Conservation (phyloP, 1,140 invertebrate genomes). For the Zelostemma sp. region DNA sequence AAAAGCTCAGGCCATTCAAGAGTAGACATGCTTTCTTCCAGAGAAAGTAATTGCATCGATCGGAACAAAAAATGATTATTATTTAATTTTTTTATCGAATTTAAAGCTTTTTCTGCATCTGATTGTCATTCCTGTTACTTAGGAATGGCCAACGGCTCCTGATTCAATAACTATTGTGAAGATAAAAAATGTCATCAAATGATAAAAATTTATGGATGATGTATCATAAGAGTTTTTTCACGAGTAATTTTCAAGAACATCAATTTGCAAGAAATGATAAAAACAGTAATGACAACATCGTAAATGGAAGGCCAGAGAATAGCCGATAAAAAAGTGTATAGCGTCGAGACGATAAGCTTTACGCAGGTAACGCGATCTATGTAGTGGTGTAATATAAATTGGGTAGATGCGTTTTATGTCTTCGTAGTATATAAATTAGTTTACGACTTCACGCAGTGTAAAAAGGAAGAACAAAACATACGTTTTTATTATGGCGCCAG, state of each 20-base stretch:
- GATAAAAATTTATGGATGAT: neutral
- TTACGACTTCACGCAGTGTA: conserved; percentile 34
- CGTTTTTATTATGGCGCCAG: conserved; percentile 50
- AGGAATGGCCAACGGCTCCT: no score
- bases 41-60: conserved; percentile 27
- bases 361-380: conserved; percentile 42
- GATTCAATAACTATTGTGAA: no score
- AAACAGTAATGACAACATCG: conserved; percentile 29
- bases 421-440: conserved; percentile 45
- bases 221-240: neutral
- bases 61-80: conserved; percentile 8
- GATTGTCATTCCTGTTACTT: no score
- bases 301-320: conserved; percentile 25
- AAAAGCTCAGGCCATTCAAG: conserved; percentile 7
- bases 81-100: no score
- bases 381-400: conserved; percentile 41
- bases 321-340: conserved; percentile 37
- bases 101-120: no score
- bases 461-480: conserved; percentile 37
- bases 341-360: conserved; percentile 30
- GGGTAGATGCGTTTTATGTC: conserved; percentile 34
- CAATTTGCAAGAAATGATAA: conserved; percentile 27
- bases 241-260: conserved; percentile 8
- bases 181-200: no score
- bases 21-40: conserved; percentile 6